phyloP scores from a whole-genome alignment of 2,797 vertebrate species.

The Threskiornis aethiopicus region DNA sequence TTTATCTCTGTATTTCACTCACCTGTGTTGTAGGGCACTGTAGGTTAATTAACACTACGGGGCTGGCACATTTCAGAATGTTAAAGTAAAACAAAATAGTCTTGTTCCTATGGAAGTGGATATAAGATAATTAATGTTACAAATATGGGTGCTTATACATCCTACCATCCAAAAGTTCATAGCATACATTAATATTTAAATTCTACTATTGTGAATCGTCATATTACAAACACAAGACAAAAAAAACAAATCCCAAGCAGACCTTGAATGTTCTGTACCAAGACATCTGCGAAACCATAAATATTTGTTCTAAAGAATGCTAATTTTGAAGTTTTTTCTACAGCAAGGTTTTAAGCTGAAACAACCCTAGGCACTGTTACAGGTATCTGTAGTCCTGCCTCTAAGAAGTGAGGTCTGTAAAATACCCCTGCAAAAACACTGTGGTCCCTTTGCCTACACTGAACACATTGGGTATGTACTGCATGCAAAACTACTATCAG shows the following conservation, averaged over 20 bases:
- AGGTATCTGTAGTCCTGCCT: not conserved
- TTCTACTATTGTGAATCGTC: not conserved
- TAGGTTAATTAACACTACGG: slow-evolving; percentile 88
- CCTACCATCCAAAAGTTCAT: not conserved
- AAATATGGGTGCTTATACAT: not conserved
- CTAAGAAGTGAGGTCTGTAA: not conserved
- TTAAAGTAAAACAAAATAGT: slow-evolving; percentile 96
- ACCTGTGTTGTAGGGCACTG: slow-evolving; percentile 98
- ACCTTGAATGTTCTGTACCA: not conserved
- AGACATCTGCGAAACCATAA: not conserved
- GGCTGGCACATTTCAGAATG: slow-evolving; percentile 91
- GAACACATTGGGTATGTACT: not conserved
- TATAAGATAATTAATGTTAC: not conserved
- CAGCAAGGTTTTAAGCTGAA: not conserved
- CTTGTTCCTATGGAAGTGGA: slow-evolving; percentile 87
- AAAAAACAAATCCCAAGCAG: not conserved
- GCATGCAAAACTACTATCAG: not conserved
- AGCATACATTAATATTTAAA: not conserved
- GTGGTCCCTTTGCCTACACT: not conserved
- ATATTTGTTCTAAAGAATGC: not conserved
- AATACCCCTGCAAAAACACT: not conserved
- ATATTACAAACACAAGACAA: not conserved
- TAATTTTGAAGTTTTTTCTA: not conserved
- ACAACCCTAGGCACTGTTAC: not conserved
- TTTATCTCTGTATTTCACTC: slow-evolving; percentile 40